Percentiles rank a stretch among this genome's conserved stretches.
phyloP scores from a whole-genome alignment of 2,113 vertebrate genomes.

The Theropithecus gelada region DNA sequence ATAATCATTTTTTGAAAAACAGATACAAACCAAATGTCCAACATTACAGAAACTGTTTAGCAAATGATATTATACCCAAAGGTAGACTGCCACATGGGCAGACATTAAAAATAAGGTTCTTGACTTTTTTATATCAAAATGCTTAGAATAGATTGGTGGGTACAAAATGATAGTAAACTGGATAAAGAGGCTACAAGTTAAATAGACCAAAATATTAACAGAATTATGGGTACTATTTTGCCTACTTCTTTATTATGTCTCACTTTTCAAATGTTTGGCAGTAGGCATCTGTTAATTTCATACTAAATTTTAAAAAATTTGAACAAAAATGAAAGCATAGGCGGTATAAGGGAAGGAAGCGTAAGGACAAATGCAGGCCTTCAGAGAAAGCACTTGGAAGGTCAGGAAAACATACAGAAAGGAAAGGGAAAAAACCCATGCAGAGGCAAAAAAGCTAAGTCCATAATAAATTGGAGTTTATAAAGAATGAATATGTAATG shows the following conservation, averaged over 20 bases:
- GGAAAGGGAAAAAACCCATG: background rate
- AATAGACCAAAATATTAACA: slow-evolving; percentile 56
- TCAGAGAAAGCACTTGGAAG: background rate
- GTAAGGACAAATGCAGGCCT: background rate
- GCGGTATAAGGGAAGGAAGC: background rate
- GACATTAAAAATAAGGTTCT: slow-evolving; percentile 56
- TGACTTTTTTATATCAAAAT: slow-evolving; percentile 34
- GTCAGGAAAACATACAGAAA: background rate
- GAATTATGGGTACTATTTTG: background rate
- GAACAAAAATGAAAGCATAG: background rate
- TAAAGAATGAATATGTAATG: slow-evolving; percentile 57
- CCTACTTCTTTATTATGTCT: slow-evolving; percentile 40
- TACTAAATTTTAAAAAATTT: slow-evolving; percentile 3
- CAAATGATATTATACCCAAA: slow-evolving; percentile 67
- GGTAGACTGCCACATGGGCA: slow-evolving; percentile 69
- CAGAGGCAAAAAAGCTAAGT: slow-evolving; percentile 3
- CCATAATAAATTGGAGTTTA: slow-evolving; percentile 49
- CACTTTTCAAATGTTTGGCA: slow-evolving; percentile 32
- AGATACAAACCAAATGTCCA: slow-evolving; percentile 71
- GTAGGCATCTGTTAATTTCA: slow-evolving; percentile 57
- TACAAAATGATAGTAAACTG: slow-evolving; percentile 48
- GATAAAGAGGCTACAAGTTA: background rate
- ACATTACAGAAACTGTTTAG: slow-evolving; percentile 48
- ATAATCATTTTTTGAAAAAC: slow-evolving; percentile 63
- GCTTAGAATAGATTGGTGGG: background rate